A percentile compares a stretch with the other conserved stretches of the same genome.
These are phyloP conservation scores for Archilochus colubris DNA, from an alignment of 2,113 vertebrate genomes.

Conservation along the genomic window DNA sequence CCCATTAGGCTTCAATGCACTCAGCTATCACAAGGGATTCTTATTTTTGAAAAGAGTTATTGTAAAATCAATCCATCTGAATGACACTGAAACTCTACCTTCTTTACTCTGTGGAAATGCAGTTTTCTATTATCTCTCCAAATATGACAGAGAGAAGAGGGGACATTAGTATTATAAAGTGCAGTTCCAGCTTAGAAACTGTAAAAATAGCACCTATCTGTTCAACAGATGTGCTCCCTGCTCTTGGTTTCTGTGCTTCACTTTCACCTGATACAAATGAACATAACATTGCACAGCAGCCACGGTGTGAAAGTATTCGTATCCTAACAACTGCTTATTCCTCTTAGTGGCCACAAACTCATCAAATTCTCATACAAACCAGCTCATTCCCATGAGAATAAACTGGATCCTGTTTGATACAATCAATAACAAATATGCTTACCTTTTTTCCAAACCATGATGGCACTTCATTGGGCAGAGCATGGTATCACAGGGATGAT, in stretches of 20 bases:
- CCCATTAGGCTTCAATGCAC: constrained; percentile 13
- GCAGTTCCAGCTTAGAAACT: not conserved
- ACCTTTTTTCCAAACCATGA: not conserved
- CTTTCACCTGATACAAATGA: not conserved
- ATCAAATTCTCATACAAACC: not conserved
- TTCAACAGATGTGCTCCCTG: not conserved
- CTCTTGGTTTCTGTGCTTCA: not conserved
- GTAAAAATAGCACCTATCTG: not conserved
- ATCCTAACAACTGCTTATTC: not conserved
- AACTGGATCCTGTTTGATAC: not conserved
- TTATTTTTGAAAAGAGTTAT: constrained; percentile 6
- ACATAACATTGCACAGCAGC: not conserved
- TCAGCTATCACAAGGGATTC: constrained; percentile 7
- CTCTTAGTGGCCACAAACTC: not conserved
- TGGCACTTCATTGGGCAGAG: not conserved
- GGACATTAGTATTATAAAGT: not conserved
- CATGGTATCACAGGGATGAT: rapidly evolving
- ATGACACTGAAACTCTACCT: not conserved
- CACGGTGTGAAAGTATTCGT: not conserved
- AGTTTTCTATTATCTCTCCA: constrained; percentile 14
- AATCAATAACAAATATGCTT: not conserved
- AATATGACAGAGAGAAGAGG: not conserved
- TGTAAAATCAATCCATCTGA: constrained; percentile 32
- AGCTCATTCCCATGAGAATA: not conserved
- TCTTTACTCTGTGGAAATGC: not conserved